Evolutionary conservation across 1,140 invertebrate genomes (phyloP), one percentile per base, ranked within the genome.

Genomic region (Acyrthosiphon pisum): DNA sequence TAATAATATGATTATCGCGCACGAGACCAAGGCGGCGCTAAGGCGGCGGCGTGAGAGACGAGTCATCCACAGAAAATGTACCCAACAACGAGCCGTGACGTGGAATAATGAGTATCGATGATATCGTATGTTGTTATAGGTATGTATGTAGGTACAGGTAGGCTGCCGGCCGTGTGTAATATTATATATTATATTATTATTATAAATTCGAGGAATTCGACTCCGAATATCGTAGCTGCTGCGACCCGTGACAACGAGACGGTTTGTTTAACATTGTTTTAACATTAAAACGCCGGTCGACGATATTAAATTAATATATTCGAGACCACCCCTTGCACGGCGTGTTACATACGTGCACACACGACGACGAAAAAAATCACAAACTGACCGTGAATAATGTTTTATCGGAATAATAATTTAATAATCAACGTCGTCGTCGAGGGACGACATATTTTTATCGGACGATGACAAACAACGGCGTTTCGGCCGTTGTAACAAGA

Each of bases 381-480:
- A 7, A 89, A 92, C 41, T 92, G 68, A 50, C 90, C 90, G 90
- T 91, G 90, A 76, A 90, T 90, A 68, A 90, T 76, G 60, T 76
- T 76, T 76, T 76, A 76, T 83, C 76, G 22, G 76, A 83, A 50
- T 90, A 60, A 90, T 60, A 90, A 90, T 53, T 76, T 76, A 44
- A 89, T 89, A 89, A 89, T 56, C 88, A 56, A 23, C 35, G 50
- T 56, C 48, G 86, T 46, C 26, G 41, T 18, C 84, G 86, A 23
- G 50, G 50, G 50, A 56, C n/a, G 88, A 89, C 88, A 89, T 88
- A 30, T 86, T 88, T 37, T 56, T 56, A 56, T 56, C 88, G 50
- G 88, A 93, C 91, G 91, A 93, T 93, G 91, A 93, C 91, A 93
- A 93, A 93, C 91, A 44, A 53, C 44, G 91, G 37, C 91, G 91